Evolutionary conservation across 2,888 invertebrate species (phyloP).

Genomic region (Graphium colonna): DNA sequence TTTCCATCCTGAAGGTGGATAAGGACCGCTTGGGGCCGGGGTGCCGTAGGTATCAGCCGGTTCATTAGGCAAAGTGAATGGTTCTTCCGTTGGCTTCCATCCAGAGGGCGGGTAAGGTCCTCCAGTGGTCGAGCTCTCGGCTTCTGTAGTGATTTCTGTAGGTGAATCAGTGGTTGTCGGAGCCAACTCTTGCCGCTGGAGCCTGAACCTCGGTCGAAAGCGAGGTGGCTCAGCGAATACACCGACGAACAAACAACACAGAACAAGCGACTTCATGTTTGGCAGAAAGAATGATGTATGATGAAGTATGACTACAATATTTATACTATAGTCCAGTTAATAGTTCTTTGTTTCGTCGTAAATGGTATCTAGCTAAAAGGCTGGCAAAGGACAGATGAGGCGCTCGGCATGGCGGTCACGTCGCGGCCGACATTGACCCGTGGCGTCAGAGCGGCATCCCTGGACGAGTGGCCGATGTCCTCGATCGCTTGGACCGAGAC

Average conservation of each 20-base stretch:
- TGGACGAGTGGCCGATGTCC: slow-evolving; percentile 2
- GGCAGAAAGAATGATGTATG: background rate
- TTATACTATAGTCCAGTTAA: slow-evolving; percentile 30
- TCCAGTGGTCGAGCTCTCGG: slow-evolving; percentile 34
- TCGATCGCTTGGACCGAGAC: background rate
- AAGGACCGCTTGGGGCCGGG: slow-evolving; percentile 34
- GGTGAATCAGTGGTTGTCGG: slow-evolving; percentile 54
- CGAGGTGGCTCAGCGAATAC: slow-evolving; percentile 51
- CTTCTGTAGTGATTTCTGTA: slow-evolving; percentile 51
- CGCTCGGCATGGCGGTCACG: slow-evolving; percentile 46
- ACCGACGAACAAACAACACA: slow-evolving; percentile 43
- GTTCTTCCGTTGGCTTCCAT: slow-evolving; percentile 52
- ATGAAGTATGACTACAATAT: slow-evolving; percentile 12
- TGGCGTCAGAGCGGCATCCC: slow-evolving; percentile 34
- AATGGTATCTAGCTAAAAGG: slow-evolving; percentile 39
- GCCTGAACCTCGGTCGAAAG: slow-evolving; percentile 42
- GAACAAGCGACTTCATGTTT: slow-evolving; percentile 52
- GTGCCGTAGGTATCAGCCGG: slow-evolving; percentile 52
- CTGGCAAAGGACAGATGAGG: slow-evolving; percentile 45
- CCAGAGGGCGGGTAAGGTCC: slow-evolving; percentile 60
- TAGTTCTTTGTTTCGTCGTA: slow-evolving; percentile 36
- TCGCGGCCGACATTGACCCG: slow-evolving; percentile 59
- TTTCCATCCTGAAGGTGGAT: slow-evolving; percentile 66
- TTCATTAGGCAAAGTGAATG: slow-evolving; percentile 1
- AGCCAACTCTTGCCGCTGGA: slow-evolving; percentile 57